These are phyloP conservation scores for Arnoldichthys spilopterus DNA, from an alignment of 2,797 vertebrate genomes.

Conservation along the genomic window DNA sequence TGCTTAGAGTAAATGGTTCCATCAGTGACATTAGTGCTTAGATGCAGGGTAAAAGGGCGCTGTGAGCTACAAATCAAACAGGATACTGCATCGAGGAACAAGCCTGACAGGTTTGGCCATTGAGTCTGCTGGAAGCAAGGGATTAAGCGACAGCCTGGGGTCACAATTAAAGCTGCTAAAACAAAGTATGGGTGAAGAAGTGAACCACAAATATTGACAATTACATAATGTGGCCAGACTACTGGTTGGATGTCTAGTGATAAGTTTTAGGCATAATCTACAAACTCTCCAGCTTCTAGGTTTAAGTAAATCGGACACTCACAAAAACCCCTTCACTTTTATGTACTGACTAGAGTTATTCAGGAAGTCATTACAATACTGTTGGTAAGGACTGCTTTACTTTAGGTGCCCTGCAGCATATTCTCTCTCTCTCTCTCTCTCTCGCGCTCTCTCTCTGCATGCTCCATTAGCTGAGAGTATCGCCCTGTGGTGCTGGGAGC, in stretches of 20 bases:
- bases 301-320: neutral
- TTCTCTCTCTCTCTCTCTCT: conserved; percentile 20
- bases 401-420: conserved; percentile 41
- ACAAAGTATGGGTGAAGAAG: neutral
- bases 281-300: neutral
- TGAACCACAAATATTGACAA: neutral
- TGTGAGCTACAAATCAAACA: conserved; percentile 44
- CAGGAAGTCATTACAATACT: neutral
- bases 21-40: conserved; percentile 19
- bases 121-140: neutral
- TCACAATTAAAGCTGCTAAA: conserved; percentile 6
- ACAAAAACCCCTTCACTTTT: neutral
- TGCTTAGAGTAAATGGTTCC: conserved; percentile 35
- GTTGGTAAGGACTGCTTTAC: conserved; percentile 33
- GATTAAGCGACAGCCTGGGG: conserved; percentile 13
- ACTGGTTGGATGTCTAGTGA: neutral
- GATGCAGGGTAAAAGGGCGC: conserved; percentile 27
- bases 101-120: conserved; percentile 29
- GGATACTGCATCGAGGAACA: conserved; percentile 47
- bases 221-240: neutral
- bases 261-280: neutral
- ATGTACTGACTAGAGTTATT: neutral
- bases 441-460: conserved; percentile 19
- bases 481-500: conserved; percentile 28
- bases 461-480: conserved; percentile 48